These are phyloP conservation scores for Isaurus tuberculatus DNA, from an alignment of 92 coral and sea anemone species.

Conservation along the genomic window DNA sequence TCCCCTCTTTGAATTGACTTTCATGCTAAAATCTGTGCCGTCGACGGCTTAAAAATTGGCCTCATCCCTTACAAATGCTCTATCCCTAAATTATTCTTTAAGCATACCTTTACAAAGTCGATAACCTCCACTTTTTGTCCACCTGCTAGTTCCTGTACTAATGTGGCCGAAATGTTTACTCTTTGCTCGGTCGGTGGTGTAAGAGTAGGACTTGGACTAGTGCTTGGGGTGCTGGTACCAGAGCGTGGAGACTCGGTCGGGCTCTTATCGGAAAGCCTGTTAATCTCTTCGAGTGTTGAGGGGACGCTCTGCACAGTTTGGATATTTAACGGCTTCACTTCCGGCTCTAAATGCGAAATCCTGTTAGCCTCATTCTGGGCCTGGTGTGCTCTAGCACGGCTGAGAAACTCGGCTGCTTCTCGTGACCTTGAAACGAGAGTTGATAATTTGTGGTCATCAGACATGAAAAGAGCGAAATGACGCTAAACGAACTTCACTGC, in stretches of 20 bases:
- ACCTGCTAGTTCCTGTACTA: conserved; percentile 83
- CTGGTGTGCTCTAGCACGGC: conserved; percentile 64
- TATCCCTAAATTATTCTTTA: no score
- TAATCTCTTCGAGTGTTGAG: neutral
- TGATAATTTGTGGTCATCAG: neutral
- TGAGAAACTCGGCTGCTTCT: conserved; percentile 85
- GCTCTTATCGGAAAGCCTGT: conserved; percentile 35
- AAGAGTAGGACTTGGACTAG: conserved; percentile 64
- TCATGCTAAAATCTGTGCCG: no score
- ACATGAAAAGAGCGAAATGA: no score
- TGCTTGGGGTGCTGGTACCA: conserved; percentile 45
- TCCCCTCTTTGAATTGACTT: no score
- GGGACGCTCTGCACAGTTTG: conserved; percentile 60
- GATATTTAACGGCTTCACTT: conserved; percentile 71
- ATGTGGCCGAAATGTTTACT: conserved; percentile 79
- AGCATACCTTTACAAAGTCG: conserved; percentile 80
- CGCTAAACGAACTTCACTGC: no score
- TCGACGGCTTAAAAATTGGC: no score
- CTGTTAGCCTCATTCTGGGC: conserved; percentile 55
- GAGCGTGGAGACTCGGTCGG: conserved; percentile 46
- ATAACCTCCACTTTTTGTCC: conserved; percentile 89
- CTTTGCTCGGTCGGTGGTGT: conserved; percentile 66
- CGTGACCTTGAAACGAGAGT: conserved; percentile 50
- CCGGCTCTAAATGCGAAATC: conserved; percentile 56
- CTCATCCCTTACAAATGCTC: no score